Evolutionary conservation across 2,888 invertebrate species (phyloP), one percentile per base, ranked within the genome.

Genomic region (Tachina lurida): DNA sequence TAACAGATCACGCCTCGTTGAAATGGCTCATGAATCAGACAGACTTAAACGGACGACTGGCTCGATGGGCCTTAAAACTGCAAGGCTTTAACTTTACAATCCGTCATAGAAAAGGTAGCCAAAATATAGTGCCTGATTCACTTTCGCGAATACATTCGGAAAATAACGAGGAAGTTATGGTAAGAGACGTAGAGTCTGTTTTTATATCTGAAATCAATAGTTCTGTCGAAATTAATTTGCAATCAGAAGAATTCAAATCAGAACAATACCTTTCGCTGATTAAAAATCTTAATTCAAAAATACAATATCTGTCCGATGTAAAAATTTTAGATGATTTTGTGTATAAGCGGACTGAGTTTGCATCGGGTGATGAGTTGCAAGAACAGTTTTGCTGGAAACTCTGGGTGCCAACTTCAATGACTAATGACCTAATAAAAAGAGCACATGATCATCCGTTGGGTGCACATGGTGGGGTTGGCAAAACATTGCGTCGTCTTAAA

Each of bases 391-490:
- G 62, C 9, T 74, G 74, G 74, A 74, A 74, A 39, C 62, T 74
- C 17, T 74, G 62, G 74, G 62, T 74, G 10, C 74, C 74, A 31
- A 31, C 31, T 31, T 31, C 31, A 31, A 31, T 31, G 31, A 31
- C 31, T 31, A 31, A 31, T 31, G 31, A 49, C 10, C 13, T 17
- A 13, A 45, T 73, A 13, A 47, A 73, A 60, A 15, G 73, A 19
- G 22, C 60, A 12, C 73, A 73, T 62, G 60, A 73, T 13, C 73
- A 73, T n/a, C n/a, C n/a, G n/a, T n/a, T n/a, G n/a, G n/a, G n/a
- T 39, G 60, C 73, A 31, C 71, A 71, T n/a, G 71, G 71, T 8
- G 58, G 71, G 9, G 15, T 71, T 22, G 71, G 58, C 10, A 71
- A 71, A 71, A 71, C 71, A 7, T 41, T 70, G 13, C 31, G 15